Conservation (phyloP, 2,113 vertebrate genomes). For the Rhinogobius similis region DNA sequence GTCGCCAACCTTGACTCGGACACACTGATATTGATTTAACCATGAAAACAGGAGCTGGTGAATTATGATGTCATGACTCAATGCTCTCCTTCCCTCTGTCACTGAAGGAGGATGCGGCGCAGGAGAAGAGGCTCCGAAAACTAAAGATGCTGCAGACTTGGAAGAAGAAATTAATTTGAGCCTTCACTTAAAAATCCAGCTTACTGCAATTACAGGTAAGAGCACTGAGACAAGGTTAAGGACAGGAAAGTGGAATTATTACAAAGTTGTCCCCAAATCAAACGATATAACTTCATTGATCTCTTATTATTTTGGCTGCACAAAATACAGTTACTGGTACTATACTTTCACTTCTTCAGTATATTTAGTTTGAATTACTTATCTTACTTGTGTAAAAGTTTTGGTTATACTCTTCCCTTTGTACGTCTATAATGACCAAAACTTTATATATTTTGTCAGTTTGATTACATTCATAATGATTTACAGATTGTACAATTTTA, state of each 20-base stretch:
- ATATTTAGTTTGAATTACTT: too few relatives aligned
- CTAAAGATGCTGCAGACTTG: constrained; percentile 45
- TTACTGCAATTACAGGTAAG: constrained; percentile 54
- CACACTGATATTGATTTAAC: constrained; percentile 79
- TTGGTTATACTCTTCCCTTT: too few relatives aligned
- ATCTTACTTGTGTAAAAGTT: too few relatives aligned
- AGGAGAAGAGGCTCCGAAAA: constrained; percentile 32
- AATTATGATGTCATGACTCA: constrained; percentile 81
- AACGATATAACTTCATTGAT: not conserved
- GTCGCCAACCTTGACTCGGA: constrained; percentile 76
- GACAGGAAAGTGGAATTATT: constrained; percentile 13
- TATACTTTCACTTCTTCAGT: too few relatives aligned
- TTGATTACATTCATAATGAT: too few relatives aligned
- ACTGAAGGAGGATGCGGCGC: constrained; percentile 55
- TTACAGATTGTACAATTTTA: too few relatives aligned
- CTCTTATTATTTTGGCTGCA: too few relatives aligned
- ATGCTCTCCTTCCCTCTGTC: constrained; percentile 70
- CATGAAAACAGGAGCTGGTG: constrained; percentile 75
- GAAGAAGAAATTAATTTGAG: constrained; percentile 63
- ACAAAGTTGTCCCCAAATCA: constrained; percentile 13
- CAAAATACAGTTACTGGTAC: too few relatives aligned
- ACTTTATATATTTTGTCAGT: too few relatives aligned
- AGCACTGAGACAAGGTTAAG: constrained; percentile 15
- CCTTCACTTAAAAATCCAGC: constrained; percentile 57
- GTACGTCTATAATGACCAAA: too few relatives aligned